phyloP scores from a whole-genome alignment of 2,113 vertebrate genomes.

The Oryzias woworae region DNA sequence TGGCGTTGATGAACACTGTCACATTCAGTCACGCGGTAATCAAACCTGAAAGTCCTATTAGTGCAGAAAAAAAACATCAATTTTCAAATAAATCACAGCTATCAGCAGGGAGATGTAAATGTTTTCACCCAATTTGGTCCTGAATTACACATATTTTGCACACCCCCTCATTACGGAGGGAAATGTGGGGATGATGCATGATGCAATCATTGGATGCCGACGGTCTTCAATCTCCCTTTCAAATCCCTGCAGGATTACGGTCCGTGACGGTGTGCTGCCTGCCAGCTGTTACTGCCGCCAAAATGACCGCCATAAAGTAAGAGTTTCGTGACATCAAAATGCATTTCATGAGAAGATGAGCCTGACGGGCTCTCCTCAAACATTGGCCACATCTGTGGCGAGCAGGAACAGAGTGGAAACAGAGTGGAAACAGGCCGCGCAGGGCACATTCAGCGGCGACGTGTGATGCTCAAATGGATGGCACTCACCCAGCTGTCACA shows the following conservation, averaged over 20 bases:
- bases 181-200: not conserved
- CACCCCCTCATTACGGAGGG: not conserved
- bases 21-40: not conserved
- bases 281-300: not conserved
- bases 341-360: not conserved
- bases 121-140: not conserved
- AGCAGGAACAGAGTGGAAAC: not conserved
- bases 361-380: not conserved
- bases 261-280: not conserved
- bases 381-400: not conserved
- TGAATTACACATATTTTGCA: not conserved
- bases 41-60: not conserved
- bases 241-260: not conserved
- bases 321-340: not conserved
- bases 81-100: slow-evolving; percentile 1
- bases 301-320: not conserved
- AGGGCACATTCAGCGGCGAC: not conserved
- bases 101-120: not conserved
- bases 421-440: not conserved
- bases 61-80: not conserved
- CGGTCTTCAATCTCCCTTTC: not conserved
- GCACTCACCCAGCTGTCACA: not conserved
- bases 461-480: not conserved
- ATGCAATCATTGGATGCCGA: not conserved
- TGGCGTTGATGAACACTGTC: not conserved